These are phyloP conservation scores for Chrysomallon squamiferum DNA, from an alignment of 1,140 invertebrate genomes.

Conservation along the genomic window DNA sequence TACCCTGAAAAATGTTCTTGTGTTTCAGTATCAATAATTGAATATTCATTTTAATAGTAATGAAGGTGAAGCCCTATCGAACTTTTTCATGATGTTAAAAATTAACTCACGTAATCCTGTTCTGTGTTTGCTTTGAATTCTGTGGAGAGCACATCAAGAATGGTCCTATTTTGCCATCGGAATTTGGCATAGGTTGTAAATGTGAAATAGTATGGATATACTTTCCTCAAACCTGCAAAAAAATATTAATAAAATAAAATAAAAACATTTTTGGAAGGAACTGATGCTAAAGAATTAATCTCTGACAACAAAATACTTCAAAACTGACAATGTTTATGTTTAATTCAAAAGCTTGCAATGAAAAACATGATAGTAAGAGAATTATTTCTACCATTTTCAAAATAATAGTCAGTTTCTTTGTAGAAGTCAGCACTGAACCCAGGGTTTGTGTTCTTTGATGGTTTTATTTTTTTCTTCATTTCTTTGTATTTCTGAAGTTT, in stretches of 20 bases:
- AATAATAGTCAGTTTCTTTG: constrained; percentile 90
- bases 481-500: not conserved
- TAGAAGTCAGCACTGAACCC: constrained; percentile 27
- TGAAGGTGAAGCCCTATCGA: no score
- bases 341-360: not conserved
- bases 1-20: no score
- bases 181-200: constrained; percentile 98
- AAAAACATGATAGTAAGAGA: not conserved
- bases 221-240: constrained; percentile 88
- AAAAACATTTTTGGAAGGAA: not conserved
- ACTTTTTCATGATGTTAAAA: no score
- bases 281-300: not conserved
- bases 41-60: no score
- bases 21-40: no score
- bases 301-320: not conserved
- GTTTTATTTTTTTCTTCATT: not conserved
- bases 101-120: constrained; percentile 1
- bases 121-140: constrained; percentile 74
- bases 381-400: constrained; percentile 86
- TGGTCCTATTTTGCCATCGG: constrained; percentile 93
- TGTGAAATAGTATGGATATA: constrained; percentile 97
- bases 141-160: constrained; percentile 90
- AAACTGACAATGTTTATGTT: not conserved
- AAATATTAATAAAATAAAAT: constrained; percentile 1
- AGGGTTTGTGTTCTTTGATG: constrained; percentile 2